Evolutionary conservation across 2,113 vertebrate species (phyloP), one percentile per base, ranked within the genome.

Genomic region (Zosterops hypoxanthus): DNA sequence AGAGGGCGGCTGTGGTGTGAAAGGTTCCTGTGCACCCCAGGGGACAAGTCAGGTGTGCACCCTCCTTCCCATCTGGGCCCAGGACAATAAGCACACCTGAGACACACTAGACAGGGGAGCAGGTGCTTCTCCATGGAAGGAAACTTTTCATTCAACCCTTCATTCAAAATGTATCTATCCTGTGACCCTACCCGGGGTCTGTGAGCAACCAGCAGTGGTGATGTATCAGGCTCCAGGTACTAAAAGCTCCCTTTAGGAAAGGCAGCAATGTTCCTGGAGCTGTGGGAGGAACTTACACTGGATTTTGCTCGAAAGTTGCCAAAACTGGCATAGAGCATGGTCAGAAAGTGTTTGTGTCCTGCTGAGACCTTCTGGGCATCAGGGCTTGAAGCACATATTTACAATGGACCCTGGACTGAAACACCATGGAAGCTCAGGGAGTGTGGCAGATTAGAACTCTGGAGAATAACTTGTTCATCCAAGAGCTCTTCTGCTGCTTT

Each of bases 131-230:
- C 22, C 5, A 1, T 33, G 70, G 53, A 63, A 52, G 4, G 42
- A 29, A 29, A 14, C 26, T 50, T 41, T 71, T 31, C 44, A 39
- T 39, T 39, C 39, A 39, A 9, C 19, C 10, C 55, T 50, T 57
- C 26, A 41, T 50, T 56, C 31, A 42, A 10, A 83, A 55, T 3
- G 0, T 11, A 2, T 8, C 4, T 12, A 3, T 4, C 0, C 0
- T 31, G 13, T 42, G 42, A 68, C 24, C 33, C 55, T 36, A 14
- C 8, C 5, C 0, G 0, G 6, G 25, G 5, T 25, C 12, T 4
- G 15, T 18, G 36, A 63, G 60, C 9, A 7, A 1, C 53, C 49
- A n/a, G 29, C 12, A 6, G n/a, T 1, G 6, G 18, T 4, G 11
- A 33, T 13, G 31, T 28, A 11, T 33, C 4, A 64, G 3, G 20